Base-by-base conservation (phyloP, 2,797 vertebrate species). In the Spheniscus humboldti region DNA sequence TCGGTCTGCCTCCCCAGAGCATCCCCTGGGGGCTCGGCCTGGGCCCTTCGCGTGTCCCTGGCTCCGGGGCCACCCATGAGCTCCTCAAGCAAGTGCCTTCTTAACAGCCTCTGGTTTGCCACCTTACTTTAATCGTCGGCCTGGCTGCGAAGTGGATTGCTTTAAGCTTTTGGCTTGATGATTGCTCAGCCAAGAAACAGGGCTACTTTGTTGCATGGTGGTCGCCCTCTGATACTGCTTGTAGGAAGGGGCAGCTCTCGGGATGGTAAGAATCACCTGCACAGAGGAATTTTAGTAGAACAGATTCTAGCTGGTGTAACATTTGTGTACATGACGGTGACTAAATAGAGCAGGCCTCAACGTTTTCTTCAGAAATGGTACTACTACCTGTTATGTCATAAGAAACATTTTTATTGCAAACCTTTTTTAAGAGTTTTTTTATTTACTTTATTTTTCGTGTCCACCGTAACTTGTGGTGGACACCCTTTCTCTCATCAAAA, bases 171-270 rank as follows among this genome's bases (percentile, higher is more conserved):
- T 31, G 52, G 52, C 35, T 39, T 31, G 47, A 2, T 18, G 22
- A n/a, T 17, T 11, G 22, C 17, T 52, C 28, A 2, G 45, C 8
- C 6, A 3, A 28, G 57, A 39, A 59, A 1, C 6, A 8, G 16
- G n/a, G 47, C 11, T 41, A 0, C 20, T 31, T 17, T 15, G 59
- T 8, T 28, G 25, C 4, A 2, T 7, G 15, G 24, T 27, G 3
- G 18, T 27, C 18, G 1, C 48, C 3, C 10, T 10, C 25, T 4
- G 16, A 18, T 4, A 18, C 55, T 1, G 0, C 45, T 12, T 18
- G 10, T 18, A 15, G 62, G 7, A n/a, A 30, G 33, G 63, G 8
- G 30, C 39, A 9, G 60, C 52, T 50, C 25, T 35, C 19, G 2
- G 53, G 3, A 4, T 4, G 25, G 24, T 24, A 9, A 5, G 18